Evolutionary conservation across 2,113 vertebrate genomes (phyloP).

Genomic region (Microcebus griseorufus): DNA sequence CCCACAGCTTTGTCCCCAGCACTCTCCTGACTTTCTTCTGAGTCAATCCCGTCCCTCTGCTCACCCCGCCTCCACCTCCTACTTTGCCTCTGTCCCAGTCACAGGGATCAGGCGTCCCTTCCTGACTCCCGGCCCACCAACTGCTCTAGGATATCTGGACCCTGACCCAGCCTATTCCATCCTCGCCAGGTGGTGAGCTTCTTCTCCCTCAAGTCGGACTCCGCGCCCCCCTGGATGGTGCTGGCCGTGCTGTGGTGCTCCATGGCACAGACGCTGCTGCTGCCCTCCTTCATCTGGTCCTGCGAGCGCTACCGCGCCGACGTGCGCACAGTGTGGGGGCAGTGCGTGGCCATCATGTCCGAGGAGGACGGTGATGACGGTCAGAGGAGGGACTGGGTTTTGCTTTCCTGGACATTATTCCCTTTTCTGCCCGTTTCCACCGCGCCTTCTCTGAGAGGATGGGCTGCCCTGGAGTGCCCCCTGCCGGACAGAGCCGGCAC

Average conservation of each 20-base stretch:
- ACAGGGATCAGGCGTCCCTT: not conserved
- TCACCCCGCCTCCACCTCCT: not conserved
- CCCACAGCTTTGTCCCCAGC: not conserved
- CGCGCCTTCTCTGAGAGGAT: not conserved
- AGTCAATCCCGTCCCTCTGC: not conserved
- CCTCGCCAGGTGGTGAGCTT: slow-evolving; percentile 87
- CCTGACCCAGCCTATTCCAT: not conserved
- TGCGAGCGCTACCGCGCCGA: slow-evolving; percentile 89
- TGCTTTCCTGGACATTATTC: not conserved
- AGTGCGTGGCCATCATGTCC: slow-evolving; percentile 90
- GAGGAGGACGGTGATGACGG: slow-evolving; percentile 88
- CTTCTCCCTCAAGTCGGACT: slow-evolving; percentile 89
- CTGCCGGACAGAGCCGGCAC: slow-evolving; percentile 32
- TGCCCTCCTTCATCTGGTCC: slow-evolving; percentile 91
- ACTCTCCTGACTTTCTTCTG: not conserved
- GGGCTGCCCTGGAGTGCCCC: slow-evolving; percentile 51
- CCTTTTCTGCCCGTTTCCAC: not conserved
- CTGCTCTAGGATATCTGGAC: not conserved
- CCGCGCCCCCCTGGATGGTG: slow-evolving; percentile 89
- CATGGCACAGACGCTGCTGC: slow-evolving; percentile 89
- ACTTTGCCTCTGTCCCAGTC: not conserved
- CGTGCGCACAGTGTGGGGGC: slow-evolving; percentile 90
- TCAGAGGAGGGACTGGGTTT: slow-evolving; percentile 73
- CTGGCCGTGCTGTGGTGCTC: slow-evolving; percentile 90
- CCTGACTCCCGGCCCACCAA: not conserved